Evolutionary conservation across 2,888 invertebrate species (phyloP).

Genomic region (Ormyrus nitidulus): DNA sequence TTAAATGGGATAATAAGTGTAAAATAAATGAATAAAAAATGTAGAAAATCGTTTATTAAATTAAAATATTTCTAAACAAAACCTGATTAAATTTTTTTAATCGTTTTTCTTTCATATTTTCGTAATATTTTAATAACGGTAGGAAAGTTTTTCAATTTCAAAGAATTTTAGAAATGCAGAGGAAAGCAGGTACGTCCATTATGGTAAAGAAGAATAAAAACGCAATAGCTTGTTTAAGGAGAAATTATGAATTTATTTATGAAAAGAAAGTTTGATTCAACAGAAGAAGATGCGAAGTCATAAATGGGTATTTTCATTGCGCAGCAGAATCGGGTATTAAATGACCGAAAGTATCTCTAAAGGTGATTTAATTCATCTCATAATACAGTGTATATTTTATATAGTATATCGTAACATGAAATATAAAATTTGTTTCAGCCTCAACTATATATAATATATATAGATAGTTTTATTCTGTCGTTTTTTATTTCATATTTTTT

Average conservation of each 20-base stretch:
- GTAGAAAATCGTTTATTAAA: too few species aligned
- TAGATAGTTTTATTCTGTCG: slow-evolving; percentile 58
- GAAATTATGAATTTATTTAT: slow-evolving; percentile 67
- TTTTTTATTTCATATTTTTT: slow-evolving; percentile 40
- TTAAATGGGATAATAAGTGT: too few species aligned
- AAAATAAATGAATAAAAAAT: too few species aligned
- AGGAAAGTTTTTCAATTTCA: too few species aligned
- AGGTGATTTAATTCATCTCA: slow-evolving; percentile 52
- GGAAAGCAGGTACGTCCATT: too few species aligned
- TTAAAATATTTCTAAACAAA: neutral
- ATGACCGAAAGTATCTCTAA: slow-evolving; percentile 31
- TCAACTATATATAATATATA: slow-evolving; percentile 67
- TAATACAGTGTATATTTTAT: slow-evolving; percentile 57
- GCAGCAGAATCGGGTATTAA: slow-evolving; percentile 49
- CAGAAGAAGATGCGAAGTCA: slow-evolving; percentile 61
- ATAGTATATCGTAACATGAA: slow-evolving; percentile 69
- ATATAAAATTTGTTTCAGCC: slow-evolving; percentile 73
- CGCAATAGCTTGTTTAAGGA: slow-evolving; percentile 51
- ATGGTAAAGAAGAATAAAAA: neutral
- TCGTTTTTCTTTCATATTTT: neutral
- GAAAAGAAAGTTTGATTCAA: slow-evolving; percentile 63
- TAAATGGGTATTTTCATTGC: slow-evolving; percentile 59
- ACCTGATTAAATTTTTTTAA: neutral
- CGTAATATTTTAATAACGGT: too few species aligned
- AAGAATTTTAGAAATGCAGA: too few species aligned